Percentiles rank a stretch among this genome's conserved stretches.
Conservation (phyloP, 2,888 invertebrate genomes). For the Trisateles emortualis region DNA sequence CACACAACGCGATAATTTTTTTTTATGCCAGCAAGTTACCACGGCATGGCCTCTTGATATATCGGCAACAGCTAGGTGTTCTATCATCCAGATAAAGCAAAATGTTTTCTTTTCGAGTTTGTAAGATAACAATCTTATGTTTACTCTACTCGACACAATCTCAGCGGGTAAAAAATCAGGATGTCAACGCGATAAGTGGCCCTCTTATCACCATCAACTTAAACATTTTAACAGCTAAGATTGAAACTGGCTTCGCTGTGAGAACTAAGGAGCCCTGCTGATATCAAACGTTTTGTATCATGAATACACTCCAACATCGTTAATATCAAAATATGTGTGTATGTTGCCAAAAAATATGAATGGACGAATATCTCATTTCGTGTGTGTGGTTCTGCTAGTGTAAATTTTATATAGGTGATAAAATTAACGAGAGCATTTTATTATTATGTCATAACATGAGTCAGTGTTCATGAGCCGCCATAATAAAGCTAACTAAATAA, state of each 20-base stretch:
- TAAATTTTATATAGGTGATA: constrained; percentile 39
- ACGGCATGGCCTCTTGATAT: constrained; percentile 23
- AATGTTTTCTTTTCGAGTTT: constrained; percentile 63
- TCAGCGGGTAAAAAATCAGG: constrained; percentile 74
- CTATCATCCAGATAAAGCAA: constrained; percentile 72
- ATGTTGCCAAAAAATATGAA: constrained; percentile 44
- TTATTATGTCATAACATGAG: constrained; percentile 49
- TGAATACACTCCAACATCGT: constrained; percentile 16
- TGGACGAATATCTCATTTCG: constrained; percentile 34
- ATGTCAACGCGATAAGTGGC: constrained; percentile 68
- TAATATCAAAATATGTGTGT: constrained; percentile 20
- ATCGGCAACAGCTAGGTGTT: constrained; percentile 50
- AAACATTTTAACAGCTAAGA: constrained; percentile 36
- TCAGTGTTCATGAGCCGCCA: constrained; percentile 33
- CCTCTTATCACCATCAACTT: constrained; percentile 52
- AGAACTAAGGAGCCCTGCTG: constrained; percentile 12
- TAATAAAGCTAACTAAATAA: constrained; percentile 48
- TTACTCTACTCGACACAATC: constrained; percentile 72
- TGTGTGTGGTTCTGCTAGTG: constrained; percentile 19
- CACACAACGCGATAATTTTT: constrained; percentile 28
- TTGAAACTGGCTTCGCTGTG: constrained; percentile 32
- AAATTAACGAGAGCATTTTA: constrained; percentile 38
- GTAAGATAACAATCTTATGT: constrained; percentile 72
- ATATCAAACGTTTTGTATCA: constrained; percentile 12
- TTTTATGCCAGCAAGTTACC: constrained; percentile 18